phyloP scores from a whole-genome alignment of 2,113 vertebrate species.

The Megatriorchis doriae region DNA sequence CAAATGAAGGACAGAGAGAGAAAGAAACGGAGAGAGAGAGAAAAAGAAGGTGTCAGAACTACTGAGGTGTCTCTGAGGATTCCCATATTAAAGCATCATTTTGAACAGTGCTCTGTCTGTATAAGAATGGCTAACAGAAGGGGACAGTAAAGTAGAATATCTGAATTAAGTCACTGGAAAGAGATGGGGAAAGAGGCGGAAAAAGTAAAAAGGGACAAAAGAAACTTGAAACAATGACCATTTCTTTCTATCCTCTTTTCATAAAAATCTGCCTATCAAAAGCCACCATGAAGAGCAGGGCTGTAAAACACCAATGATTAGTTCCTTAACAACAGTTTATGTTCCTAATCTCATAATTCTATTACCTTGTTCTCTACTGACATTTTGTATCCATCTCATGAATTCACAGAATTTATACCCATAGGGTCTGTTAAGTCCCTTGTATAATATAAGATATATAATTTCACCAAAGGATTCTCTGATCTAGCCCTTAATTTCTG shows the following conservation, averaged over 20 bases:
- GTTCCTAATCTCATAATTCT: background rate
- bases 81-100: background rate
- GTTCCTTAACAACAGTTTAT: background rate
- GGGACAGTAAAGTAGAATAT: background rate
- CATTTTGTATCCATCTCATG: background rate
- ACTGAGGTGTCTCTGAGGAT: background rate
- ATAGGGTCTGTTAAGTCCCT: background rate
- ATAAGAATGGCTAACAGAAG: background rate
- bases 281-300: background rate
- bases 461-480: background rate
- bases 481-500: background rate
- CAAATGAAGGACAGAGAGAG: background rate
- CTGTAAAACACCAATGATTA: background rate
- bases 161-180: background rate
- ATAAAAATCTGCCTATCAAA: background rate
- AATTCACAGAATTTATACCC: background rate
- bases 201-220: background rate
- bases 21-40: background rate
- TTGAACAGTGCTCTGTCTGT: background rate
- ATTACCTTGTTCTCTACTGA: accelerated
- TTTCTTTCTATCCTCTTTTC: background rate
- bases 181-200: background rate
- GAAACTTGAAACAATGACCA: background rate
- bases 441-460: background rate
- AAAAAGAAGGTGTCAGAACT: background rate